Conservation (phyloP, 2,113 vertebrate genomes). For the Hyla sarda region DNA sequence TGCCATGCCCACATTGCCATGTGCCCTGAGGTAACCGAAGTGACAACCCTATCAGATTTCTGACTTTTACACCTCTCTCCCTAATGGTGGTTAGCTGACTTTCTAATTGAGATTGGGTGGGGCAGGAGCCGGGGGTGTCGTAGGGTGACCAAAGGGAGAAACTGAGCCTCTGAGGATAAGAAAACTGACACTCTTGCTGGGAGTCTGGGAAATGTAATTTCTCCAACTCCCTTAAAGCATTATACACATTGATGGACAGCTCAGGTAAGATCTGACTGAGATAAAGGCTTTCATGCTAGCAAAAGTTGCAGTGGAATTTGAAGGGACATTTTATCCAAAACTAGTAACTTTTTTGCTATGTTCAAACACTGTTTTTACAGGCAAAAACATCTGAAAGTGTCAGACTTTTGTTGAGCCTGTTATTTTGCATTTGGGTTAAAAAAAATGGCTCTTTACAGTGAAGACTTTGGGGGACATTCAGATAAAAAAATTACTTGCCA, state of each 20-base stretch:
- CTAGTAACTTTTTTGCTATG: neutral
- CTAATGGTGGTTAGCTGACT: slow-evolving; percentile 9
- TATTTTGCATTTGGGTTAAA: too few relatives aligned
- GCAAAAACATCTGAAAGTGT: too few relatives aligned
- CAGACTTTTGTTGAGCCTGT: too few relatives aligned
- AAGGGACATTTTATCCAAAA: neutral
- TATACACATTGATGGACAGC: slow-evolving; percentile 23
- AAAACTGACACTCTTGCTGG: slow-evolving; percentile 25
- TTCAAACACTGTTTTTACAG: too few relatives aligned
- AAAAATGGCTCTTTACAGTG: too few relatives aligned
- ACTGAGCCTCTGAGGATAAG: slow-evolving; percentile 25
- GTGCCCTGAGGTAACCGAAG: slow-evolving; percentile 23
- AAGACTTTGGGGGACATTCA: too few relatives aligned
- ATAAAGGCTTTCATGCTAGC: neutral
- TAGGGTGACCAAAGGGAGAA: slow-evolving; percentile 37
- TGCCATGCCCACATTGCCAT: neutral
- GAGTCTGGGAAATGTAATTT: slow-evolving; percentile 30
- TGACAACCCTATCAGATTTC: slow-evolving; percentile 38
- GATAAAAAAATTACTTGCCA: too few relatives aligned
- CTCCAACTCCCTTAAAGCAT: slow-evolving; percentile 6
- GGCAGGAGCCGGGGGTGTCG: neutral
- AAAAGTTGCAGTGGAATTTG: neutral
- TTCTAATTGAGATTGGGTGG: slow-evolving; percentile 39
- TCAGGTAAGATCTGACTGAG: slow-evolving; percentile 6
- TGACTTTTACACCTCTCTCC: slow-evolving; percentile 15